Evolutionary conservation across 2,113 vertebrate species (phyloP).

Genomic region (Lanius ludovicianus): DNA sequence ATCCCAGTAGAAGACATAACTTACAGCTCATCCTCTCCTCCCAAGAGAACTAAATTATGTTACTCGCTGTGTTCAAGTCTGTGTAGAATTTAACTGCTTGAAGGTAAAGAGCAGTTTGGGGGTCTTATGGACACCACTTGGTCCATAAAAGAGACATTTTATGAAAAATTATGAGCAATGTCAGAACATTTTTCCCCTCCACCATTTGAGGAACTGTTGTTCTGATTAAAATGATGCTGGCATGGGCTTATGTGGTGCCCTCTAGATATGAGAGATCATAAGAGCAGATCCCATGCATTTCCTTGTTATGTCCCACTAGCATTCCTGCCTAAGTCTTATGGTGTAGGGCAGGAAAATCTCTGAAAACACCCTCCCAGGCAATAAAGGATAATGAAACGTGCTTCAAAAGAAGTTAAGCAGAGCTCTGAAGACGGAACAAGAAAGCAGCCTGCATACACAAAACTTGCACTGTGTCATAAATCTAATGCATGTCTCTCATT

Average conservation of each 20-base stretch:
- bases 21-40: background rate
- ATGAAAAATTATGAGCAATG: background rate
- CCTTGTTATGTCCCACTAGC: background rate
- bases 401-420: slow-evolving; percentile 46
- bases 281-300: background rate
- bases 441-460: slow-evolving; percentile 5
- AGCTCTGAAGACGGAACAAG: background rate
- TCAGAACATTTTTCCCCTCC: background rate
- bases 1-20: background rate
- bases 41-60: background rate
- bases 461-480: slow-evolving; percentile 1
- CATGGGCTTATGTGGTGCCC: background rate
- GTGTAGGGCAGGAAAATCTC: background rate
- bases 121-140: background rate
- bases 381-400: background rate
- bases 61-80: background rate
- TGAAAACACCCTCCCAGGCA: background rate
- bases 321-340: background rate
- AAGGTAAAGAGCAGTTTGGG: background rate
- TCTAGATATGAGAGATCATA: background rate
- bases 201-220: background rate
- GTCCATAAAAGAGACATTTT: background rate
- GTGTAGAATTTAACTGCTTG: background rate
- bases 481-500: background rate
- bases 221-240: background rate